phyloP scores from a whole-genome alignment of 92 coral and sea anemone species.

The Bergia sp. region DNA sequence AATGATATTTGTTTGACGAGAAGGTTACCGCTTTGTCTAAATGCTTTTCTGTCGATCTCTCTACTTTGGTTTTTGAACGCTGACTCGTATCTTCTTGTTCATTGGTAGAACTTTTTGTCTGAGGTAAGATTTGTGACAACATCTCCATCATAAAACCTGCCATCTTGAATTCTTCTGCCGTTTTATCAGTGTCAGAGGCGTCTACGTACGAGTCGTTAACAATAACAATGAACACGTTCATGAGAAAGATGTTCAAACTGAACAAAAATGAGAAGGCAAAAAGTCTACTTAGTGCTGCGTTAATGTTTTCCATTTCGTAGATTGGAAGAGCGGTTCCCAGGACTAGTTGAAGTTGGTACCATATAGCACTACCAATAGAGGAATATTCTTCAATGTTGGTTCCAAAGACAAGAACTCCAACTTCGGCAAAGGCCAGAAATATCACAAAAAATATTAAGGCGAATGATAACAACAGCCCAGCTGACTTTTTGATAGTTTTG shows the following conservation, averaged over 20 bases:
- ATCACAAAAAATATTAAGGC: conserved; percentile 6
- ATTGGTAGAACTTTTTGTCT: not conserved
- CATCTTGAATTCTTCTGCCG: conserved; percentile 28
- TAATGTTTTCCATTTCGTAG: not conserved
- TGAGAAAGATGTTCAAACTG: conserved; percentile 26
- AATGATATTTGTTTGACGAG: not conserved
- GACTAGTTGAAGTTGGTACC: conserved; percentile 35
- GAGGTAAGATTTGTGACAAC: not conserved
- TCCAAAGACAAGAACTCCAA: conserved; percentile 31
- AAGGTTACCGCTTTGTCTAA: not conserved
- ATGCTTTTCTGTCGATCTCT: not conserved
- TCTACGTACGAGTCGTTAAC: conserved; percentile 39
- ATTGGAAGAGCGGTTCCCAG: conserved; percentile 32
- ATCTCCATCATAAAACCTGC: conserved; percentile 1
- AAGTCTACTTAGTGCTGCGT: not conserved
- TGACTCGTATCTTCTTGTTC: not conserved
- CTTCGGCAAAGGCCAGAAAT: conserved; percentile 40
- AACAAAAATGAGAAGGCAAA: conserved; percentile 30
- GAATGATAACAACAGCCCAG: conserved; percentile 10
- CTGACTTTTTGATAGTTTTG: conserved; percentile 18
- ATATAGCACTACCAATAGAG: not conserved
- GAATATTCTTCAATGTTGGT: conserved; percentile 17
- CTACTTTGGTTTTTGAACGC: not conserved
- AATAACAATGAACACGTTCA: conserved; percentile 39
- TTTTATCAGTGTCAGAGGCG: conserved; percentile 24